Conservation (phyloP, 2,888 invertebrate species). For the Amphimallon solstitiale region DNA sequence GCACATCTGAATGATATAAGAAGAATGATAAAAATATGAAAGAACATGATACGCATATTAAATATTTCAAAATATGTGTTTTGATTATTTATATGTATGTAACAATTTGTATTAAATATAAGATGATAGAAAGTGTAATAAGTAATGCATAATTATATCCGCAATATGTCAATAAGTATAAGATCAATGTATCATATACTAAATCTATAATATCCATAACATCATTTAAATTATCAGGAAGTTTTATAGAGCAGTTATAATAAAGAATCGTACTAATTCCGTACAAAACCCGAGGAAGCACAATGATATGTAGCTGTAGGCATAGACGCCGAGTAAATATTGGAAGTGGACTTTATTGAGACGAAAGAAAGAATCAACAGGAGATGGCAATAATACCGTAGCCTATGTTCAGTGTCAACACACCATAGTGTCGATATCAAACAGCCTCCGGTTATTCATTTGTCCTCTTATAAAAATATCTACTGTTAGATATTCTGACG, state of each 20-base stretch:
- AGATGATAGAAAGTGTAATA: no score
- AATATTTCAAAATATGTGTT: no score
- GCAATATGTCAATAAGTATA: no score
- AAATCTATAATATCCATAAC: no score
- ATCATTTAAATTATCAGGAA: slow-evolving; percentile 21
- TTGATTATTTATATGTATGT: no score
- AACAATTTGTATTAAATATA: no score
- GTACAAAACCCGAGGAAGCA: slow-evolving; percentile 15
- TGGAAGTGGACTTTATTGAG: slow-evolving; percentile 34
- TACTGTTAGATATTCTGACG: slow-evolving; percentile 35
- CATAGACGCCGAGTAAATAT: slow-evolving; percentile 20
- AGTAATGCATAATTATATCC: no score
- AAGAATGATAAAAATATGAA: no score
- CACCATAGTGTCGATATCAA: slow-evolving; percentile 49
- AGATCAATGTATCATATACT: no score
- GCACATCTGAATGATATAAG: no score
- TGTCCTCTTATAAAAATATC: slow-evolving; percentile 55
- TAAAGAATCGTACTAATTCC: slow-evolving; percentile 10
- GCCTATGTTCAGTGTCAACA: slow-evolving; percentile 54
- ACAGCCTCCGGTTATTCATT: slow-evolving; percentile 54
- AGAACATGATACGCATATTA: no score
- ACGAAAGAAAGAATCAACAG: slow-evolving; percentile 50
- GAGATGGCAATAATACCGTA: slow-evolving; percentile 55
- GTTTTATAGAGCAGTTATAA: background rate
- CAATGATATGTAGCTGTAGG: slow-evolving; percentile 13